Evolutionary conservation across 2,797 vertebrate genomes (phyloP), one percentile per base, ranked within the genome.

Genomic region (Zalophus californianus): DNA sequence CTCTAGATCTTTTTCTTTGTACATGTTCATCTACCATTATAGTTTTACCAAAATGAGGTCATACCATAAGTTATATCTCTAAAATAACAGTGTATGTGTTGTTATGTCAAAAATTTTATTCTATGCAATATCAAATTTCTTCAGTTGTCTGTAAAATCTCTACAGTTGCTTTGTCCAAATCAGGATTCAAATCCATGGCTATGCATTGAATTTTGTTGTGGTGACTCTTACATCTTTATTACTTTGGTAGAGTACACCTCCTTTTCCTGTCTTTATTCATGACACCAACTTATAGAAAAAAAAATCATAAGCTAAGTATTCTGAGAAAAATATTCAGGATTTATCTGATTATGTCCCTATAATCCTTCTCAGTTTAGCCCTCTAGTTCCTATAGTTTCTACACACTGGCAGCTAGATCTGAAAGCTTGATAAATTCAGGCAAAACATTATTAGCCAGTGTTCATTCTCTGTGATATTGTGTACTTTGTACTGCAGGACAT

Each of bases 41-140:
- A 48, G 35, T 29, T 79, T 94, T 75, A 85, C 18, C 70, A 73
- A 94, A 86, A 90, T 32, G 14, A 84, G 16, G 3, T 62, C 38
- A 52, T 44, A 11, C 32, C 54, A 38, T 15, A 58, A 29, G 48
- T 25, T 29, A 72, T 52, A 79, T 77, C 82, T 77, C 41, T 75
- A 86, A 56, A 7, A 16, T 54, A 48, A 52, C 5, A 41, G 7
- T 79, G 38, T 11, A 10, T 25, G 77, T 56, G 13, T 64, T 70
- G 25, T 66, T 73, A 66, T 64, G 50, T 56, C 13, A 16, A 62
- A 73, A 83, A 32, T 29, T 25, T 73, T 29, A 18, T 32, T 38
- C 35, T 32, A 35, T 44, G 29, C 7, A 78, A 35, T 88, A 80
- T 13, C 14, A n/a, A n/a, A 56, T 80, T 73, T 78, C 73, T 56